Base-by-base conservation (phyloP, 30 jellyfish, hydroid and myxozoan species). In the Catostylus mosaicus region DNA sequence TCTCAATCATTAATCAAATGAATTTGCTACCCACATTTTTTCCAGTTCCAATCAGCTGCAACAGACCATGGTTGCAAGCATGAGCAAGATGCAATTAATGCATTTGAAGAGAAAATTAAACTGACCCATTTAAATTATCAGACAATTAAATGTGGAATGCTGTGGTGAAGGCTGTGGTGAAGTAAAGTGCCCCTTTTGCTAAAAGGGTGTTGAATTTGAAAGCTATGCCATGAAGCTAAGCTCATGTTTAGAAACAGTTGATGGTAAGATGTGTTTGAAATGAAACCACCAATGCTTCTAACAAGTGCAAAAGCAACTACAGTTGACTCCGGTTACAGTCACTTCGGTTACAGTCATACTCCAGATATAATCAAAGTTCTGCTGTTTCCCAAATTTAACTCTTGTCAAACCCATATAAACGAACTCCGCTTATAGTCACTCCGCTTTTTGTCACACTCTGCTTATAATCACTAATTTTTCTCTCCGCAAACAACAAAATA, bases 11-110 rank as follows among this genome's bases (percentile, higher is more conserved):
- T 78, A 35, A 62, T 78, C 73, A 78, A 61, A 36, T 62, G 73
- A 14, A 78, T 78, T 65, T 78, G 80, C 72, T 78, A 78, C 36
- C 89, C 89, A 59, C 22, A 60, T 62, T 51, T 36, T 38, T 61
- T 61, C 81, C 33, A 65, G 30, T 78, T 78, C 89, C 80, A 78
- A 20, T 37, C 81, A 61, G 89, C 59, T 60, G 89, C 89, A 60
- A 59, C 89, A 78, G 81, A 62, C 54, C 36, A 78, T 47, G 89
- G 82, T n/a, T 78, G 89, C 81, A 65, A 77, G 67, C 77, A 77
- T 54, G 88, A 77, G 78, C 77, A 59, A 77, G 78, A 56, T 77
- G 86, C 86, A 50, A 51, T 75, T 62, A 11, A 59, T 59, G 80
- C 80, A 14, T 65, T 62, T 62, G 82, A 62, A 46, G 56, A 61